phyloP scores from a whole-genome alignment of 2,113 vertebrate genomes.

The Coregonus clupeaformis region DNA sequence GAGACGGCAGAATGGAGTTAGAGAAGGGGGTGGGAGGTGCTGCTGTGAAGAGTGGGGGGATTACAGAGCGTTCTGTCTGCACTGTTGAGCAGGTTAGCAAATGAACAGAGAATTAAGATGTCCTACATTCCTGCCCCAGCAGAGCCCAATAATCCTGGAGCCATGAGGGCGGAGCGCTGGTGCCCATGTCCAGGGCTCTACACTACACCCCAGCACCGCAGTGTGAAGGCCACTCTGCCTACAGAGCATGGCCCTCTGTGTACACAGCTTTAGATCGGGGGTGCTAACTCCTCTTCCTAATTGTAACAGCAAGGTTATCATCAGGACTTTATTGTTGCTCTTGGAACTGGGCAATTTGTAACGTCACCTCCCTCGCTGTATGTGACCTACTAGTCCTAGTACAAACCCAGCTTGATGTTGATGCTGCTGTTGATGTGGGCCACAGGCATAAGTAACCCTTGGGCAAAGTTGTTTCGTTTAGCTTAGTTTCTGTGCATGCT shows the following conservation, averaged over 20 bases:
- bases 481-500: slow-evolving; percentile 57
- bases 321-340: slow-evolving; percentile 19
- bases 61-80: slow-evolving; percentile 53
- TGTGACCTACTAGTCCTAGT: slow-evolving; percentile 21
- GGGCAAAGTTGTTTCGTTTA: slow-evolving; percentile 58
- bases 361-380: background rate
- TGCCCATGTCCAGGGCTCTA: background rate
- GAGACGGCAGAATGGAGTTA: slow-evolving; percentile 29
- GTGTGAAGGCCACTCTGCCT: slow-evolving; percentile 16
- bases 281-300: slow-evolving; percentile 11
- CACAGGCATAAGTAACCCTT: slow-evolving; percentile 44
- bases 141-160: slow-evolving; percentile 58
- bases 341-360: slow-evolving; percentile 11
- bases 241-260: slow-evolving; percentile 26
- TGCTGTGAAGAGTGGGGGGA: background rate
- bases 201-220: slow-evolving; percentile 12
- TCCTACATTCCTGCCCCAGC: slow-evolving; percentile 65
- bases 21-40: slow-evolving; percentile 17
- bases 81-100: slow-evolving; percentile 71
- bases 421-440: slow-evolving; percentile 58
- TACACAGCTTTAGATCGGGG: slow-evolving; percentile 26
- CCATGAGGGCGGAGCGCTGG: slow-evolving; percentile 28
- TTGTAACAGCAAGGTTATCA: slow-evolving; percentile 10
- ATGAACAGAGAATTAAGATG: slow-evolving; percentile 75
- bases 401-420: slow-evolving; percentile 29